These are phyloP conservation scores for Nomada hirtipes DNA, from an alignment of 2,888 invertebrate species.

Conservation along the genomic window DNA sequence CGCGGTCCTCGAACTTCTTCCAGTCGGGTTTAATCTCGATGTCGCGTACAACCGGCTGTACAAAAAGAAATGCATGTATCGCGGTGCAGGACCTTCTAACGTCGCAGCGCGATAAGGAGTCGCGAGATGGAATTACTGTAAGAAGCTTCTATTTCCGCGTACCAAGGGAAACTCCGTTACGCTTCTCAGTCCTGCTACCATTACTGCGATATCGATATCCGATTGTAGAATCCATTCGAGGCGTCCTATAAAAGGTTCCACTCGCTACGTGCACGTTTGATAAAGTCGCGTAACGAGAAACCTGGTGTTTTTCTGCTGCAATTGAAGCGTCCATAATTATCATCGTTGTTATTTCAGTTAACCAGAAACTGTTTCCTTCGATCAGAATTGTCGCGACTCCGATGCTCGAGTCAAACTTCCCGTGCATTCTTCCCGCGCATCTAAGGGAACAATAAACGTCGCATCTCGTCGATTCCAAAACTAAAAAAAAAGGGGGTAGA, in stretches of 20 bases:
- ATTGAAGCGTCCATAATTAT: too few species aligned
- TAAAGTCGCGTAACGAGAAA: background rate
- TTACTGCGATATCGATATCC: conserved; percentile 20
- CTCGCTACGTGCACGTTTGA: background rate
- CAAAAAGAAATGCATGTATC: background rate
- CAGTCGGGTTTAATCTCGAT: conserved; percentile 48
- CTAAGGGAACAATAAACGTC: conserved; percentile 36
- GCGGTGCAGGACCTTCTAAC: conserved; percentile 1
- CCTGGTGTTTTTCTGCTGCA: background rate
- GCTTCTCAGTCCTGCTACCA: conserved; percentile 10
- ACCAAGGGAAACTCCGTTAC: background rate
- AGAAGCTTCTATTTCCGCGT: conserved; percentile 15
- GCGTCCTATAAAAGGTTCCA: background rate
- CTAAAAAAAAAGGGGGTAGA: conserved; percentile 4
- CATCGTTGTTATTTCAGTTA: too few species aligned
- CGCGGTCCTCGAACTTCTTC: conserved; percentile 13
- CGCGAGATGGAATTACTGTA: background rate
- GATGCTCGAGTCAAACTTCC: conserved; percentile 50
- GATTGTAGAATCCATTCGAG: conserved; percentile 9
- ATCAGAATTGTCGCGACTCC: too few species aligned
- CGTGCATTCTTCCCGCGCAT: conserved; percentile 20
- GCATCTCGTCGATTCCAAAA: conserved; percentile 40
- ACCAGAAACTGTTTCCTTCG: too few species aligned
- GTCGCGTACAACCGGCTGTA: conserved; percentile 9
- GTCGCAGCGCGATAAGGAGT: background rate